phyloP scores from a whole-genome alignment of 2,797 vertebrate genomes.

The Silurus aristotelis region DNA sequence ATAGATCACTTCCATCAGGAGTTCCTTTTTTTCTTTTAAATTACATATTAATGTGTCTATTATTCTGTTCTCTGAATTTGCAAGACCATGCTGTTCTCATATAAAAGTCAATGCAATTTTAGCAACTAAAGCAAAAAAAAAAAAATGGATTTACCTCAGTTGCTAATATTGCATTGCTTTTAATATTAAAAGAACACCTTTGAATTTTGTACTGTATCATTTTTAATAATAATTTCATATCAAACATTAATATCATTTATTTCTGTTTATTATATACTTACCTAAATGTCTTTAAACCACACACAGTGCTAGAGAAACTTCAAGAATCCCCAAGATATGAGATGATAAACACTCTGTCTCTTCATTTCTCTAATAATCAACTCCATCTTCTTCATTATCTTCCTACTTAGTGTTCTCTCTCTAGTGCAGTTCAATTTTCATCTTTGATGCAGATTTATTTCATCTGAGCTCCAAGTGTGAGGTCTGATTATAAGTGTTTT shows the following conservation, averaged over 20 bases:
- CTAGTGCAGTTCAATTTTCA: constrained; percentile 26
- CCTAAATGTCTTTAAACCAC: neutral
- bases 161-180: neutral
- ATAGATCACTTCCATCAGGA: neutral
- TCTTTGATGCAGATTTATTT: constrained; percentile 38
- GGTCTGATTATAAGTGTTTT: constrained; percentile 53
- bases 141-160: neutral
- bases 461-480: constrained; percentile 32
- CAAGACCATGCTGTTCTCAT: constrained; percentile 10
- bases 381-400: constrained; percentile 47
- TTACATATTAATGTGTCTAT: neutral
- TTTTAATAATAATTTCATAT: neutral
- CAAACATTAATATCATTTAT: neutral
- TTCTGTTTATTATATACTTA: neutral
- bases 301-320: neutral
- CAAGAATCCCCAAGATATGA: neutral
- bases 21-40: neutral
- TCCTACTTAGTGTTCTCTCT: constrained; percentile 17
- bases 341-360: constrained; percentile 11
- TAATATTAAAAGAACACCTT: neutral
- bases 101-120: neutral
- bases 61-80: neutral
- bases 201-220: neutral
- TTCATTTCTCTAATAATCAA: constrained; percentile 38
- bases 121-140: neutral